These are phyloP conservation scores for Apis laboriosa DNA, from an alignment of 1,140 invertebrate species.

Conservation along the genomic window DNA sequence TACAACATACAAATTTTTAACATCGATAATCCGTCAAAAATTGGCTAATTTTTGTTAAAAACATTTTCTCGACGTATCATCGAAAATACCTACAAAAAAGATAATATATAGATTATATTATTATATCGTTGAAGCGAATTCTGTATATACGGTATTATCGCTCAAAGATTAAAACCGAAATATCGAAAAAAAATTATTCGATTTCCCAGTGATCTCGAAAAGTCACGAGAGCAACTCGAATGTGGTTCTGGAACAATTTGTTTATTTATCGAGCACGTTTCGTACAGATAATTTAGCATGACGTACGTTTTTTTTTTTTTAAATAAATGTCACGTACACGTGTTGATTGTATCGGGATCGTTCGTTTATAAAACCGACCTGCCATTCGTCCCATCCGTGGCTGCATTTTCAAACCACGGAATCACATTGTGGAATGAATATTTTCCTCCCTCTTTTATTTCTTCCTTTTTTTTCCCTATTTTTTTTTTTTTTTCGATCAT, in stretches of 20 bases:
- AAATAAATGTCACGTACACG: slow-evolving; percentile 36
- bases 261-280: not conserved
- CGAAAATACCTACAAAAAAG: too few species aligned
- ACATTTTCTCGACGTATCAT: too few species aligned
- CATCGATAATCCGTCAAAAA: too few species aligned
- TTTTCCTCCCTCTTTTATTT: too few species aligned
- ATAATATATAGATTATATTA: too few species aligned
- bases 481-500: not conserved
- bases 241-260: not conserved
- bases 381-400: not conserved
- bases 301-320: not conserved
- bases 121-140: too few species aligned
- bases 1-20: too few species aligned
- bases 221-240: not conserved
- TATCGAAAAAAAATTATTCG: not conserved
- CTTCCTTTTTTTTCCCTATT: not conserved
- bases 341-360: slow-evolving; percentile 12
- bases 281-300: slow-evolving; percentile 20
- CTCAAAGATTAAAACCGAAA: not conserved
- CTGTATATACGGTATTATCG: too few species aligned
- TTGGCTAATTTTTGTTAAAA: too few species aligned
- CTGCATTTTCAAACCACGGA: not conserved
- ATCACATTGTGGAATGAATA: not conserved
- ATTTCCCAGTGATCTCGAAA: not conserved
- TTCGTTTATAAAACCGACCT: slow-evolving; percentile 9